Conservation (phyloP, 2,888 invertebrate species). For the Hipparchia semele region DNA sequence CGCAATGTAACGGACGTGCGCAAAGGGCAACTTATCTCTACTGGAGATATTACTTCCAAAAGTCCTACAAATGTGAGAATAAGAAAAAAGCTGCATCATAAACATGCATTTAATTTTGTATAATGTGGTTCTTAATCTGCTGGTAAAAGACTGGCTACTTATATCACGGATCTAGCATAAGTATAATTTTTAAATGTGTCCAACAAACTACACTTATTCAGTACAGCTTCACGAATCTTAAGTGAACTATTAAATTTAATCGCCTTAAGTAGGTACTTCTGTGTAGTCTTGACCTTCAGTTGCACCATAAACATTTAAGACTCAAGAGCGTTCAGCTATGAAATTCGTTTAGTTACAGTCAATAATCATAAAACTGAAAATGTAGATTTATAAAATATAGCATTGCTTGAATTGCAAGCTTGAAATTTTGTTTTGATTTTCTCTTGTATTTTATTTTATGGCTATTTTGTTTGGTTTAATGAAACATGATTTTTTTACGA, state of each 20-base stretch:
- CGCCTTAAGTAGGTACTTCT: conserved; percentile 39
- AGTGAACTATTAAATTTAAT: conserved; percentile 23
- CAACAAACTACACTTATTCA: conserved; percentile 5
- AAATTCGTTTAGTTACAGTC: conserved; percentile 14
- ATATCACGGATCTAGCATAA: no score
- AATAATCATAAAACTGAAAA: conserved; percentile 5
- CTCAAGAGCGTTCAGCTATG: conserved; percentile 17
- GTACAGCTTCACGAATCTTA: conserved; percentile 9
- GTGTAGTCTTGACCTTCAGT: conserved; percentile 40
- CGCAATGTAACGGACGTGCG: no score
- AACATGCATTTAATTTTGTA: no score
- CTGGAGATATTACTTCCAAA: no score
- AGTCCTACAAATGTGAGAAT: no score
- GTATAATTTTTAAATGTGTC: conserved; percentile 2
- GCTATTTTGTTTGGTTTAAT: not conserved
- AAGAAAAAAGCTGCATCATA: no score
- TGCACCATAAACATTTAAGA: conserved; percentile 37
- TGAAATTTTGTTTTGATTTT: not conserved
- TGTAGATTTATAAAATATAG: not conserved
- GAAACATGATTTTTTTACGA: no score
- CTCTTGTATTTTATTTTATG: not conserved
- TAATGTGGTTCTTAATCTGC: no score
- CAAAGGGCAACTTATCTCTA: no score
- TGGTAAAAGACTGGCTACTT: no score
- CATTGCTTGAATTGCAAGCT: not conserved